These are phyloP conservation scores for Epistrophe eligans DNA, from an alignment of 2,888 invertebrate species.

Conservation along the genomic window DNA sequence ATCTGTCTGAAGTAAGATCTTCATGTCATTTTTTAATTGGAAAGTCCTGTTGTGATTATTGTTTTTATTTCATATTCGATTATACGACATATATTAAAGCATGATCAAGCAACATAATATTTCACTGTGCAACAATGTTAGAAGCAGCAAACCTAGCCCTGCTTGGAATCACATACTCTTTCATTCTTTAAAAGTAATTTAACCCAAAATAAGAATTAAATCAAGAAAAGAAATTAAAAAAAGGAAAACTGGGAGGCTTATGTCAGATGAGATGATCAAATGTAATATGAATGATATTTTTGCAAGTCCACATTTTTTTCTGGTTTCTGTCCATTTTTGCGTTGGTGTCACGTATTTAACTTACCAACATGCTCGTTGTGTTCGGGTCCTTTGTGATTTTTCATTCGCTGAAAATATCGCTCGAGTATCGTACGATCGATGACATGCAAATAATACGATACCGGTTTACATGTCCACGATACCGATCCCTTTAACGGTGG, in stretches of 20 bases:
- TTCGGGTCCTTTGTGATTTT: slow-evolving; percentile 91
- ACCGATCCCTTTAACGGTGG: slow-evolving; percentile 97
- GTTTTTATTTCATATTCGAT: background rate
- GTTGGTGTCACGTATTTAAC: slow-evolving; percentile 72
- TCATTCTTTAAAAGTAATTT: slow-evolving; percentile 11
- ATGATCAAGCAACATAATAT: slow-evolving; percentile 19
- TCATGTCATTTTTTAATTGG: background rate
- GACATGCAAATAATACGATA: slow-evolving; percentile 98
- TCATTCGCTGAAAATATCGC: slow-evolving; percentile 97
- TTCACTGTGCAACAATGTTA: background rate
- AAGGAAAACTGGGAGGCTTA: slow-evolving; percentile 51
- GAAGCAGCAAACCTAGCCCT: background rate
- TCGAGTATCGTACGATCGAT: slow-evolving; percentile 99
- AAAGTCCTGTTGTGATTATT: background rate
- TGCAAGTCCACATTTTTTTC: slow-evolving; percentile 50
- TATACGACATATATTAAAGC: background rate
- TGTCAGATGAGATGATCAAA: slow-evolving; percentile 67
- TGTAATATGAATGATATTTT: slow-evolving; percentile 69
- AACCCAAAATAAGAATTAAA: slow-evolving; percentile 38
- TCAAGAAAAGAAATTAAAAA: slow-evolving; percentile 37
- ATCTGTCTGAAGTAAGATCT: too few relatives aligned
- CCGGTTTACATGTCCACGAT: slow-evolving; percentile 99
- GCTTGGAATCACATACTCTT: background rate
- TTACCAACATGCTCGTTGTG: slow-evolving; percentile 83
- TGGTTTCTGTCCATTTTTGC: slow-evolving; percentile 48